Base-by-base conservation (phyloP, 2,888 invertebrate species). In the Xylota sylvarum region DNA sequence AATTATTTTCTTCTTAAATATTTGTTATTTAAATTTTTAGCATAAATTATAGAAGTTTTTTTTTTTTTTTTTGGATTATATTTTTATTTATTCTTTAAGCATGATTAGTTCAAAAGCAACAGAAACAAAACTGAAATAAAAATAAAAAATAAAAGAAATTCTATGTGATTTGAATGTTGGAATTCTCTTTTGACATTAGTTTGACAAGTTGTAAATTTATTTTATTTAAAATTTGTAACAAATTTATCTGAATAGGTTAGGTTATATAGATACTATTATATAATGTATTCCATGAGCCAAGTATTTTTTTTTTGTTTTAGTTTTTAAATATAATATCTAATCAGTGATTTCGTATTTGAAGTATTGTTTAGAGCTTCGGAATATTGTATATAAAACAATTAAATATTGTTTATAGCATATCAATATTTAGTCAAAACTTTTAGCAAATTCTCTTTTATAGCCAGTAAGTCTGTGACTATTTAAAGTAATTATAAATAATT, bases 401-500 rank as follows among this genome's bases (percentile, higher is more conserved):
- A 43, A 52, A 32, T 37, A 9, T 37, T 23, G 23, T 55, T 35
- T 60, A 9, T 56, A 62, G 60, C 12, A 48, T 46, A 73, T 62
- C 46, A 30, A 67, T 84, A 84, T 80, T 64, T 82, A 86, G 82
- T 82, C 82, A 86, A 76, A 65, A 80, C 62, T 67, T 73, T 60
- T 86, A 86, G 86, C 82, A 73, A 86, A 86, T 78, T 86, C 19
- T 73, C 43, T 81, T 79, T 69, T 72, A 67, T 82, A 78, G 82
- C 82, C 86, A 86, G 82, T 86, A 78, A 37, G 73, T 82, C 77
- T 78, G 60, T 86, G 86, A 86, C 77, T 77, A 81, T 81, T 86
- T 81, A 72, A 72, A 58, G 2, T 80, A 74, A 74, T 58, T 73
- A 62, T 69, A 60, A 32, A 37, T 60, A 65, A 72, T 81, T 86